A percentile compares a stretch with the other conserved stretches of the same genome.
Conservation (phyloP, 2,888 invertebrate species). For the Coleophora flavipennella region DNA sequence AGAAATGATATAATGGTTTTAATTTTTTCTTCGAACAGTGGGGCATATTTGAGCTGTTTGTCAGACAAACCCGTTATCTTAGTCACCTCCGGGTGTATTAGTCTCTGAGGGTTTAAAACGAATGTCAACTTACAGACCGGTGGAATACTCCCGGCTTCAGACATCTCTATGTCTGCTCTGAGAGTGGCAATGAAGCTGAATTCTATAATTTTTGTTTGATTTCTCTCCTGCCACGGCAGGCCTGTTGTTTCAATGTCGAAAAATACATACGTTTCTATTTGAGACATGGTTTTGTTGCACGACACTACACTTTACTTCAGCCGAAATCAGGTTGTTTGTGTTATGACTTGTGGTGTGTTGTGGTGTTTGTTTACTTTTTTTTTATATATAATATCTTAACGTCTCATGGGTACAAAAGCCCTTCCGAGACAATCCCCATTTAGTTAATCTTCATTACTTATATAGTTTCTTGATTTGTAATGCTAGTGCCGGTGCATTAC, state of each 20-base stretch:
- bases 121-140: constrained; percentile 79
- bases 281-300: too few species aligned
- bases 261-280: constrained; percentile 76
- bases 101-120: constrained; percentile 77
- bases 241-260: constrained; percentile 83
- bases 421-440: too few species aligned
- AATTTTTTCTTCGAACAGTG: constrained; percentile 72
- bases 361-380: too few species aligned
- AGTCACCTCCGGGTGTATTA: constrained; percentile 54
- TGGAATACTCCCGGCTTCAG: constrained; percentile 49
- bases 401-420: too few species aligned
- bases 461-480: too few species aligned
- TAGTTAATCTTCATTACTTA: too few species aligned
- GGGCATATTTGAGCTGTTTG: constrained; percentile 74
- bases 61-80: constrained; percentile 77
- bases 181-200: constrained; percentile 76
- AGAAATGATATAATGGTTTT: constrained; percentile 75
- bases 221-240: constrained; percentile 70
- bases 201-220: constrained; percentile 78
- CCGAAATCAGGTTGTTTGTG: too few species aligned
- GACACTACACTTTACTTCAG: too few species aligned
- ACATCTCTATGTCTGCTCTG: constrained; percentile 55
- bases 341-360: too few species aligned
- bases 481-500: too few species aligned
- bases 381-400: too few species aligned